A percentile compares a stretch with the other conserved stretches of the same genome.
phyloP scores from a whole-genome alignment of 2,888 invertebrate genomes.

The Xestia rhomboidea region DNA sequence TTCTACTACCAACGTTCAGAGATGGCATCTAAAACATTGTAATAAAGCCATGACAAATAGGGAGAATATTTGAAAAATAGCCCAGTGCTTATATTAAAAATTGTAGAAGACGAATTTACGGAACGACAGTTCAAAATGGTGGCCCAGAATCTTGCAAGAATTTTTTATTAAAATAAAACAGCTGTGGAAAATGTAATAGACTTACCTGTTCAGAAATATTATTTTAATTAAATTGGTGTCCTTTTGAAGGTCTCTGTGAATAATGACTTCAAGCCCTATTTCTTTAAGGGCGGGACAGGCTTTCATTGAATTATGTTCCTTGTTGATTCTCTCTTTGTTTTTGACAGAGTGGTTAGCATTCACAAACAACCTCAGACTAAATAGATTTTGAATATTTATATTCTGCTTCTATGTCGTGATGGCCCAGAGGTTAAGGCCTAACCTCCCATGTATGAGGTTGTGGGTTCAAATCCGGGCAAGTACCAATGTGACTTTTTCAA shows the following conservation, averaged over 20 bases:
- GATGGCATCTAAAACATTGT: constrained; percentile 21
- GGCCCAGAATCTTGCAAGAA: constrained; percentile 25
- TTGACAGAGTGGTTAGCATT: neutral
- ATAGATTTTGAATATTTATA: neutral
- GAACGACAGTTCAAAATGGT: constrained; percentile 34
- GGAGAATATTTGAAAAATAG: constrained; percentile 41
- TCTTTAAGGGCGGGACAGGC: constrained; percentile 3
- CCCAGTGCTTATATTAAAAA: constrained; percentile 40
- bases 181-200: constrained; percentile 13
- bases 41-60: constrained; percentile 39
- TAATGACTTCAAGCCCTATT: constrained; percentile 12
- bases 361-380: neutral
- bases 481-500: too few species aligned
- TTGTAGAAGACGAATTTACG: constrained; percentile 27
- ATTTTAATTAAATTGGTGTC: constrained; percentile 48
- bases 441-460: too few species aligned
- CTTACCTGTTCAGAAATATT: constrained; percentile 33
- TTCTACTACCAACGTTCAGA: neutral
- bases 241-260: neutral
- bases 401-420: neutral
- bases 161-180: constrained; percentile 55
- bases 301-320: neutral
- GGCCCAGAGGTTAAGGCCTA: too few species aligned
- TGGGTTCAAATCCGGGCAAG: too few species aligned
- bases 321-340: neutral